A percentile compares a stretch with the other conserved stretches of the same genome.
These are phyloP conservation scores for Pherbina coryleti DNA, from an alignment of 2,888 invertebrate species.

Conservation along the genomic window DNA sequence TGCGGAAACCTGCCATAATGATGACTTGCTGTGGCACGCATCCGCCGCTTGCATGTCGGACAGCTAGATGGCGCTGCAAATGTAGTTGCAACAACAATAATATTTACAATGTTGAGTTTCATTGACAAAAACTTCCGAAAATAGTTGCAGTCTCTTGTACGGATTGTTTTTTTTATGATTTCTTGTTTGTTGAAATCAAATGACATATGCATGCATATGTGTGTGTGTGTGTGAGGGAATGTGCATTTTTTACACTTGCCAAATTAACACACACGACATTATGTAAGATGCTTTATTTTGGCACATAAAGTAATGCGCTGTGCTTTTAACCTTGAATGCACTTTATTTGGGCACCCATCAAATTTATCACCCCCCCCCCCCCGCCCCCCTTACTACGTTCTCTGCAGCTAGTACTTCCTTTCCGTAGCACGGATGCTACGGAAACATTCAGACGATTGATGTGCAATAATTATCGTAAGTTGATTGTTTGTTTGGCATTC, in stretches of 20 bases:
- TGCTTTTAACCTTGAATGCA: background rate
- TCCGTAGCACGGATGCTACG: slow-evolving; percentile 38
- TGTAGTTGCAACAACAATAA: background rate
- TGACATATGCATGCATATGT: background rate
- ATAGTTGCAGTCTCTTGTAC: background rate
- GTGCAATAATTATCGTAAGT: slow-evolving; percentile 66
- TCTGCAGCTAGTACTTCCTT: background rate
- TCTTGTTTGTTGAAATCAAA: background rate
- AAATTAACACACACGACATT: too few species aligned
- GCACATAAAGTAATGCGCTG: background rate
- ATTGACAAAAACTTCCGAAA: background rate
- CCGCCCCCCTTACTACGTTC: background rate
- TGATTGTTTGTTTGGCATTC: slow-evolving; percentile 62
- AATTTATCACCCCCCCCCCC: background rate
- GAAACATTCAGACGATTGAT: slow-evolving; percentile 59
- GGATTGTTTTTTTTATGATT: too few species aligned
- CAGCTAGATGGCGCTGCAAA: background rate
- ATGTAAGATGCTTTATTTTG: too few species aligned
- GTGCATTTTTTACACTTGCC: background rate
- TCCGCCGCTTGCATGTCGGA: slow-evolving; percentile 30
- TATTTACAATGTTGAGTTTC: background rate
- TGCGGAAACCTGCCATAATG: slow-evolving; percentile 53
- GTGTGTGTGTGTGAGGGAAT: background rate
- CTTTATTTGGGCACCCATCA: background rate
- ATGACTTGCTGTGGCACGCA: slow-evolving; percentile 45